Evolutionary conservation across 2,888 invertebrate genomes (phyloP).

Genomic region (Encarsia formosa): DNA sequence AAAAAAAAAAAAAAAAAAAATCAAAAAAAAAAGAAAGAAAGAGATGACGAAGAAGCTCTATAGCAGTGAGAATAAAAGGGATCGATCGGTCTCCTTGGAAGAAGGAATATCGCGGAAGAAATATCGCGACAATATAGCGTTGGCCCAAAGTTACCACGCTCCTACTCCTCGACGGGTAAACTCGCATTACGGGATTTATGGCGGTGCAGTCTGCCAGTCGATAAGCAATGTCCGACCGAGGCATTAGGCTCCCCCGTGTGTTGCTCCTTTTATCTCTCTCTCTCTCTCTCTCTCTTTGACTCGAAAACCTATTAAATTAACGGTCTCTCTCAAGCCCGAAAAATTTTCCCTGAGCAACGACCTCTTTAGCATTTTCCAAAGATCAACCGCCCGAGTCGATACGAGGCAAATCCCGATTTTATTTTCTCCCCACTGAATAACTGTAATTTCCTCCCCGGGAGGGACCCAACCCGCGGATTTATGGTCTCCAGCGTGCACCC

Average conservation of each 20-base stretch:
- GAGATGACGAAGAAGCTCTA: too few relatives aligned
- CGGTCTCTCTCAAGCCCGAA: not conserved
- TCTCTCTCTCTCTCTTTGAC: too few relatives aligned
- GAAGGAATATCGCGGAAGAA: slow-evolving; percentile 31
- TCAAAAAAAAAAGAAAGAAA: too few relatives aligned
- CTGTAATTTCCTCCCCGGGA: not conserved
- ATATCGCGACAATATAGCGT: slow-evolving; percentile 36
- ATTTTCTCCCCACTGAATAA: not conserved
- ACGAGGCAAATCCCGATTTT: not conserved
- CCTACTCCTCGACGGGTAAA: slow-evolving; percentile 34
- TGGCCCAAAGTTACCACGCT: slow-evolving; percentile 33
- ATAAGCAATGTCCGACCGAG: slow-evolving; percentile 36
- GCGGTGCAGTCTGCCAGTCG: slow-evolving; percentile 37
- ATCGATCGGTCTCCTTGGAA: slow-evolving; percentile 23
- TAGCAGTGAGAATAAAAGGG: too few relatives aligned
- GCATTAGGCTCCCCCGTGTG: slow-evolving; percentile 26
- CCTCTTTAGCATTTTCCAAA: not conserved
- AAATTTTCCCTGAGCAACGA: not conserved
- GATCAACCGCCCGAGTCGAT: not conserved
- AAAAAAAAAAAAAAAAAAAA: too few relatives aligned
- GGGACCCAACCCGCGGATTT: too few relatives aligned
- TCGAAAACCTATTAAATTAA: slow-evolving; percentile 17
- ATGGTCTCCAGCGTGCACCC: too few relatives aligned
- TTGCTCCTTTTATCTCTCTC: not conserved
- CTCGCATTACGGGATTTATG: slow-evolving; percentile 36